A percentile compares a stretch with the other conserved stretches of the same genome.
Evolutionary conservation across 2,113 vertebrate genomes (phyloP).

Genomic region (Podocnemis expansa): DNA sequence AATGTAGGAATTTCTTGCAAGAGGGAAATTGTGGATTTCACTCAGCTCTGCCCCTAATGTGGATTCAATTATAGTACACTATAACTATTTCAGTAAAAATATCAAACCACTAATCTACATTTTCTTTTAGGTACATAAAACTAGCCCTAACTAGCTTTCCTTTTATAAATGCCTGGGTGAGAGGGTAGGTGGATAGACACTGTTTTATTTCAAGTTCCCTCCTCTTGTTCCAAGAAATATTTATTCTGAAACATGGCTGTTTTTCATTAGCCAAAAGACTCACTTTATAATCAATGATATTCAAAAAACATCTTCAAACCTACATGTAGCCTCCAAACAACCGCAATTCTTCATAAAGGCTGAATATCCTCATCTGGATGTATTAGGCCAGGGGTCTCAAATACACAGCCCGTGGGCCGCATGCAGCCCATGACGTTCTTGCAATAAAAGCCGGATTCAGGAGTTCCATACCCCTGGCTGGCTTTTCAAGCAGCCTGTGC

Average conservation of each 20-base stretch:
- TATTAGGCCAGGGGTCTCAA: too few relatives aligned
- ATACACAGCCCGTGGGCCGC: too few relatives aligned
- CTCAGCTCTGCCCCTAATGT: too few relatives aligned
- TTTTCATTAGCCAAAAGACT: neutral
- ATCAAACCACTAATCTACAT: rapidly evolving
- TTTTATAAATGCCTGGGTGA: neutral
- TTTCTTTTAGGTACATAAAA: neutral
- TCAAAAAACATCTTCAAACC: neutral
- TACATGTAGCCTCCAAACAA: neutral
- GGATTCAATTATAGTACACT: neutral
- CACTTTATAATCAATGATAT: neutral
- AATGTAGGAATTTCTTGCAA: too few relatives aligned
- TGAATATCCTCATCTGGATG: neutral
- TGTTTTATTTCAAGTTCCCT: neutral
- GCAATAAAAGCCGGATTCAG: too few relatives aligned
- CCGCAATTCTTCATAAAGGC: neutral
- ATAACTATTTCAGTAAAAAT: neutral
- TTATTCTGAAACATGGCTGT: neutral
- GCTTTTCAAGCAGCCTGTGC: too few relatives aligned
- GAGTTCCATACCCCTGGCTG: too few relatives aligned
- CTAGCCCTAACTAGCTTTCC: neutral
- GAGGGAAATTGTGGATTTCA: too few relatives aligned
- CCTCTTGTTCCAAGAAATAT: neutral
- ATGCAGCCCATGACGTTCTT: too few relatives aligned
- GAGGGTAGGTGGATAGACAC: neutral